Base-by-base conservation (phyloP, 2,888 invertebrate genomes). In the Perdita meconis region DNA sequence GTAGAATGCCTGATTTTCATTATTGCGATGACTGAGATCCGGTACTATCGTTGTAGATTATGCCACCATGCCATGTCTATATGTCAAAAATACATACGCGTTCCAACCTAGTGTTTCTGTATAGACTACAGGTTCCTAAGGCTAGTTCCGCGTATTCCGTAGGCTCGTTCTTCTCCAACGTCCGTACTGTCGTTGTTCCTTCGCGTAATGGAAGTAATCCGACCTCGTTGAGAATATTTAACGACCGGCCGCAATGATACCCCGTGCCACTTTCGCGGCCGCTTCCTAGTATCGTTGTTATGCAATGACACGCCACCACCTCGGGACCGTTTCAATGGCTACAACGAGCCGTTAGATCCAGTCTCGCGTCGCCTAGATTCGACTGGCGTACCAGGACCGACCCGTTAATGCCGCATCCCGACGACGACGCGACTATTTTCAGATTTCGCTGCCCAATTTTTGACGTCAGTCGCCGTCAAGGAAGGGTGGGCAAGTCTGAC, bases 151-250 rank as follows among this genome's bases (percentile, higher is more conserved):
- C 63, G 74, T 74, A 65, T 30, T 56, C 26, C 40, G 55, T 40
- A 66, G 50, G 42, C 53, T 69, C 56, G 71, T 68, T 73, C 53
- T 77, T 68, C 47, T 47, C 22, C 55, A 50, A 55, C 51, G 61
- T 64, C 51, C 19, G 47, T 3, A 47, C 66, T 51, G 68, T 74
- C 56, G 72, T 65, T 78, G 82, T 82, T 84, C 81, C 71, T 69
- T 80, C 64, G 53, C 81, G 75, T 82, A 84, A 84, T 84, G 76
- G 82, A 81, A 73, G 84, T 84, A 84, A 84, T 84, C 82, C 84
- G 84, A 84, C 84, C 84, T 84, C 84, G 84, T 84, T 84, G 84
- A 84, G 84, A 84, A 84, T 84, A 82, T 84, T 84, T 84, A 84
- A 84, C 78, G 73, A 78, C 56, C 74, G 69, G 69, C 64, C 84